These are phyloP conservation scores for Cuniculus paca DNA, from an alignment of 2,797 vertebrate species.

Conservation along the genomic window DNA sequence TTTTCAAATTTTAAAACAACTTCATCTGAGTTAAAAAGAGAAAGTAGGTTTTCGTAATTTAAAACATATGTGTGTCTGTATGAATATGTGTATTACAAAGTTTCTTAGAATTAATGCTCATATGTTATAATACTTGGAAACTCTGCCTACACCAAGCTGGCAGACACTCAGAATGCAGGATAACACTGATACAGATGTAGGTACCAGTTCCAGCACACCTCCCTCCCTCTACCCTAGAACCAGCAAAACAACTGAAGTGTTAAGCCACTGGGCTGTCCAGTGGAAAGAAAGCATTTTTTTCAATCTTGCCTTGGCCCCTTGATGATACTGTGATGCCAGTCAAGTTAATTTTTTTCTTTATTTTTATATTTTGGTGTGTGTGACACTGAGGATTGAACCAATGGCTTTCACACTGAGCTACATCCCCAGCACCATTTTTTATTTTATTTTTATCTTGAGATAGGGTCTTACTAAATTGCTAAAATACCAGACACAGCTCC, in stretches of 20 bases:
- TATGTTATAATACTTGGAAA: neutral
- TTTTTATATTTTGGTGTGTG: neutral
- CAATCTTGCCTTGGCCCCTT: neutral
- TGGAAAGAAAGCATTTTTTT: neutral
- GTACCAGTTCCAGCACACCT: neutral
- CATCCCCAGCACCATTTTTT: neutral
- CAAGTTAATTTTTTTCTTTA: neutral
- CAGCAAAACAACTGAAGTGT: neutral
- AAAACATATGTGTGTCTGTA: neutral
- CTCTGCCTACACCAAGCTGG: neutral
- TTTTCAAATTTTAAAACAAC: conserved; percentile 97
- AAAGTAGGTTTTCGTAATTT: conserved; percentile 45
- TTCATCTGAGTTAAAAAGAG: conserved; percentile 92
- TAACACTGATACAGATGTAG: neutral
- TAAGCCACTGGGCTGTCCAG: neutral
- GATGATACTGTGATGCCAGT: neutral
- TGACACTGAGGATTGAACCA: neutral
- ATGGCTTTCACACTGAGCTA: neutral
- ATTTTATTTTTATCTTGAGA: neutral
- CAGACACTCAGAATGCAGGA: neutral
- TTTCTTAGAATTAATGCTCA: neutral
- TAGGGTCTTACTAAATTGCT: neutral
- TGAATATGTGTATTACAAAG: neutral
- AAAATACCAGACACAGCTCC: neutral
- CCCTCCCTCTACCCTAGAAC: neutral